Percentiles rank a stretch among this genome's conserved stretches.
These are phyloP conservation scores for Drosophila setifemur DNA, from an alignment of 1,140 invertebrate genomes.

Conservation along the genomic window DNA sequence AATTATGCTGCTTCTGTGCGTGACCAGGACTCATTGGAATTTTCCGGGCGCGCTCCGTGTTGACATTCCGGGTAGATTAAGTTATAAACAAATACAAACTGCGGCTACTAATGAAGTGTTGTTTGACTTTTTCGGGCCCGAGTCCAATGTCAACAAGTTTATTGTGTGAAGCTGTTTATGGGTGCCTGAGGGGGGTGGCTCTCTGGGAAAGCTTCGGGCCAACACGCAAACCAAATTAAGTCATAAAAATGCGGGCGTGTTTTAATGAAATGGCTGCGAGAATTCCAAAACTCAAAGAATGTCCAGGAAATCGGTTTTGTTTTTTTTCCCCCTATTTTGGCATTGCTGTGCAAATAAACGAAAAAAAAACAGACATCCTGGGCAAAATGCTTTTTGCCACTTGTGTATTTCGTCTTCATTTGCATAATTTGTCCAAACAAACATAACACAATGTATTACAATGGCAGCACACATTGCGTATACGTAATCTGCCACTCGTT, in stretches of 20 bases:
- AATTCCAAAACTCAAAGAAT: constrained; percentile 5
- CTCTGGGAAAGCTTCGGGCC: not conserved
- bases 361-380: constrained; percentile 18
- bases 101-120: constrained; percentile 75
- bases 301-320: constrained; percentile 18
- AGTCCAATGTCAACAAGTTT: constrained; percentile 74
- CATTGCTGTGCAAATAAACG: not conserved
- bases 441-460: constrained; percentile 68
- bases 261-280: constrained; percentile 29
- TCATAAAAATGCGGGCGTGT: constrained; percentile 61
- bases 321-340: not conserved
- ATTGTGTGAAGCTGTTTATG: constrained; percentile 78
- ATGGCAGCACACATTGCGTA: constrained; percentile 67
- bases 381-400: constrained; percentile 21
- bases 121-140: constrained; percentile 49
- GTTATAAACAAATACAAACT: constrained; percentile 80
- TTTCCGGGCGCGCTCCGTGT: constrained; percentile 44
- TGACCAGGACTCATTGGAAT: constrained; percentile 61
- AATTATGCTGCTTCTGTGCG: constrained; percentile 49
- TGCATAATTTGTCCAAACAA: constrained; percentile 79
- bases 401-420: constrained; percentile 25
- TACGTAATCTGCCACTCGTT: constrained; percentile 70
- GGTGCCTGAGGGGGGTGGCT: not conserved
- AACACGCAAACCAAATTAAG: constrained; percentile 75
- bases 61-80: constrained; percentile 73